Percentiles rank a stretch among this genome's conserved stretches.
These are phyloP conservation scores for Leptobrachium leishanense DNA, from an alignment of 2,113 vertebrate genomes.

Conservation along the genomic window DNA sequence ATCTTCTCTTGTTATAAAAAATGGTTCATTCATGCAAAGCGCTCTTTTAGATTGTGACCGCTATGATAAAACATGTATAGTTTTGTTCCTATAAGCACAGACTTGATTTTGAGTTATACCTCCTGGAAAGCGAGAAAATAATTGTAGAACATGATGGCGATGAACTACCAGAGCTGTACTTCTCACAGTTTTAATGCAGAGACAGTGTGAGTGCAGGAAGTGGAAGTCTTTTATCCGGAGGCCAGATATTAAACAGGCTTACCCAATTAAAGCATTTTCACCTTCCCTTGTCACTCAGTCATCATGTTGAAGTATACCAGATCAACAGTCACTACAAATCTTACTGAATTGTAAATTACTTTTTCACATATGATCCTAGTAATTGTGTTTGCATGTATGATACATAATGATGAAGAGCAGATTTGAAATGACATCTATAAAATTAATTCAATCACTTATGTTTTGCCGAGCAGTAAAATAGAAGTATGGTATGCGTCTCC, in stretches of 20 bases:
- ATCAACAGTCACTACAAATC: conserved; percentile 46
- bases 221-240: conserved; percentile 45
- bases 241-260: conserved; percentile 48
- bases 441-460: background rate
- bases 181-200: conserved; percentile 43
- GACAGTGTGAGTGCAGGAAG: conserved; percentile 44
- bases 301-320: conserved; percentile 46
- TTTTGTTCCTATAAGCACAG: conserved; percentile 15
- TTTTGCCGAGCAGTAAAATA: background rate
- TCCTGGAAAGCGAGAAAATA: conserved; percentile 18
- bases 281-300: conserved; percentile 45
- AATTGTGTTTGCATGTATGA: conserved; percentile 30
- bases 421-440: conserved; percentile 1
- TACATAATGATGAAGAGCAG: conserved; percentile 26
- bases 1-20: background rate
- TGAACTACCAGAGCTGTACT: conserved; percentile 22
- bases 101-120: conserved; percentile 3
- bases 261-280: conserved; percentile 49
- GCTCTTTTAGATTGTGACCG: background rate
- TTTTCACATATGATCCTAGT: conserved; percentile 20
- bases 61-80: conserved; percentile 5
- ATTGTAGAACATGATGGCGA: conserved; percentile 29
- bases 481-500: background rate
- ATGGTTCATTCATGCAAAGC: background rate
- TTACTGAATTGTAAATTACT: conserved; percentile 43